Evolutionary conservation across 2,888 invertebrate species (phyloP).

Genomic region (Flexamia atlantica): DNA sequence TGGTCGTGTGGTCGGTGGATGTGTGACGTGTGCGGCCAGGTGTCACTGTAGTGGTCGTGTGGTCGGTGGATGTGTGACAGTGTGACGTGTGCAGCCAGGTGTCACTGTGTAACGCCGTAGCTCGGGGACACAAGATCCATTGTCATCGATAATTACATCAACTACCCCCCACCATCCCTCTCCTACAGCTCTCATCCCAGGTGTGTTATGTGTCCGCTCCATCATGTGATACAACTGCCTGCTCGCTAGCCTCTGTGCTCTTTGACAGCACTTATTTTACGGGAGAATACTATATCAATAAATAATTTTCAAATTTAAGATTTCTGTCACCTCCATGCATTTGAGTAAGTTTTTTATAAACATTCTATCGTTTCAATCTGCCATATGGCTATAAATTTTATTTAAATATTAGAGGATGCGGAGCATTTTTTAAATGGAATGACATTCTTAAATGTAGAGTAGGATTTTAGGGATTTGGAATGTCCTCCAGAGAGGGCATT

Average conservation of each 20-base stretch:
- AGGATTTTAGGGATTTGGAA: too few species aligned
- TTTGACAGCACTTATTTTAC: too few species aligned
- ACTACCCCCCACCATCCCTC: not conserved
- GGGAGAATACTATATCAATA: too few species aligned
- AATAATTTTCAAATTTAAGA: too few species aligned
- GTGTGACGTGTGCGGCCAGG: not conserved
- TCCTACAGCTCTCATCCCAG: not conserved
- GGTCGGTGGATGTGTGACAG: not conserved
- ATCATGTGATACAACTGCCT: not conserved
- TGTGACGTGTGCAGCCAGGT: not conserved
- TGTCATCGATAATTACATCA: constrained; percentile 34
- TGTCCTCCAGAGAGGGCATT: too few species aligned
- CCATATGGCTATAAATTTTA: too few species aligned
- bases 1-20: not conserved
- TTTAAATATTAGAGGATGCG: too few species aligned
- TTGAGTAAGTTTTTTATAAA: too few species aligned
- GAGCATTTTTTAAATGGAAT: too few species aligned
- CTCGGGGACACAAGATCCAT: not conserved
- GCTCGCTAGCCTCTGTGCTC: not conserved
- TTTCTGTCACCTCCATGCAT: too few species aligned
- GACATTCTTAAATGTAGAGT: too few species aligned
- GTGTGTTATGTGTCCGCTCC: not conserved
- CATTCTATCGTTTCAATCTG: too few species aligned
- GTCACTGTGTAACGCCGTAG: not conserved
- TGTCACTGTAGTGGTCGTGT: not conserved